phyloP scores from a whole-genome alignment of 2,888 invertebrate genomes.

The Camptogramma bilineatum region DNA sequence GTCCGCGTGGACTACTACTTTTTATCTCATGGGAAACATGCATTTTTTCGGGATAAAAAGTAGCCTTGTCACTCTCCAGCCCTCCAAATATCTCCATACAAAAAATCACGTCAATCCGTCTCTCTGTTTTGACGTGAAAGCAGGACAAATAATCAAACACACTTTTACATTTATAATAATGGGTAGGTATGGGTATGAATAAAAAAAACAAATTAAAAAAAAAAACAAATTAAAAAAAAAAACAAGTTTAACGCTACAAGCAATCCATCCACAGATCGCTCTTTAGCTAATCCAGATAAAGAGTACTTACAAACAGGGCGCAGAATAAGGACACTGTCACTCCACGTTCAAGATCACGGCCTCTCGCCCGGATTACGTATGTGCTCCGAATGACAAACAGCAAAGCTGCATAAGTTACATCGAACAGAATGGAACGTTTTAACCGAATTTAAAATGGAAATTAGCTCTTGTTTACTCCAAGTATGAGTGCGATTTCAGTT shows the following conservation, averaged over 20 bases:
- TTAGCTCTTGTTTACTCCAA: slow-evolving; percentile 52
- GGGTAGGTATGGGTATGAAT: too few species aligned
- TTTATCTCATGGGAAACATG: too few species aligned
- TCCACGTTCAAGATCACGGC: slow-evolving; percentile 74
- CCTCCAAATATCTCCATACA: too few species aligned
- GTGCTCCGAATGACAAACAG: slow-evolving; percentile 75
- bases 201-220: too few species aligned
- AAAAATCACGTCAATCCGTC: too few species aligned
- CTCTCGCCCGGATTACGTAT: slow-evolving; percentile 71
- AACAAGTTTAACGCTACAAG: neutral
- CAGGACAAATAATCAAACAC: too few species aligned
- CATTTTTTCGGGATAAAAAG: too few species aligned
- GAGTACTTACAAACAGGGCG: slow-evolving; percentile 5
- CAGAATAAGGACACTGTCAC: slow-evolving; percentile 67
- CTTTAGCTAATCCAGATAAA: neutral
- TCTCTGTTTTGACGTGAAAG: too few species aligned
- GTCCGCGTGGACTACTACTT: too few species aligned
- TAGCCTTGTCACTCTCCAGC: too few species aligned
- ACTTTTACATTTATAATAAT: too few species aligned
- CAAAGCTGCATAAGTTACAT: slow-evolving; percentile 61
- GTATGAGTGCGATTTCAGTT: slow-evolving; percentile 40
- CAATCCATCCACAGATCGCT: neutral
- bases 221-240: neutral
- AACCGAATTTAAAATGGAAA: slow-evolving; percentile 63
- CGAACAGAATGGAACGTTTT: slow-evolving; percentile 61